Evolutionary conservation across 2,797 vertebrate species (phyloP).

Genomic region (Salarias fasciatus): DNA sequence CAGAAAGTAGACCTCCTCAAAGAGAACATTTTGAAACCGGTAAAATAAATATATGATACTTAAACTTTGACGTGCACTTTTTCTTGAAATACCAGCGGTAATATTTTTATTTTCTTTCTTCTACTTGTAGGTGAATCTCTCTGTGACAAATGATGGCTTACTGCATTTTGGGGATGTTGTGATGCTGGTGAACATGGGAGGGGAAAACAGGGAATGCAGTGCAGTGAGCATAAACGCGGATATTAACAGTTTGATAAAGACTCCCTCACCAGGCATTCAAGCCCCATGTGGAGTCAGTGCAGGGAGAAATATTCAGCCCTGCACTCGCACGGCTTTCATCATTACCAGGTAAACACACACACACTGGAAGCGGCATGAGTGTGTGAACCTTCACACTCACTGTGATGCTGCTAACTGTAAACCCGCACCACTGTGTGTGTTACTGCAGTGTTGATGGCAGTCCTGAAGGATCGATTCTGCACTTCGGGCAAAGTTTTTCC

Average conservation of each 20-base stretch:
- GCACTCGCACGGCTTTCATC: constrained; percentile 85
- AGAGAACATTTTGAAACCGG: constrained; percentile 83
- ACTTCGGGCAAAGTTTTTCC: constrained; percentile 87
- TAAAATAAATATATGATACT: constrained; percentile 54
- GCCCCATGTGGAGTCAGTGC: constrained; percentile 83
- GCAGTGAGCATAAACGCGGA: constrained; percentile 84
- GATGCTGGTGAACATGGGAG: constrained; percentile 83
- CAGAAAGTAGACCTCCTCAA: constrained; percentile 85
- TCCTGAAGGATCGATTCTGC: constrained; percentile 79
- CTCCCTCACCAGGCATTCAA: constrained; percentile 25
- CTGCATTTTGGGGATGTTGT: constrained; percentile 89
- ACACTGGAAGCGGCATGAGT: background rate
- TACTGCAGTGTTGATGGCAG: constrained; percentile 81
- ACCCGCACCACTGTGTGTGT: constrained; percentile 34
- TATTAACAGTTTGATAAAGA: constrained; percentile 60
- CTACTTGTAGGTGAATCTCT: constrained; percentile 82
- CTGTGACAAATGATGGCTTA: constrained; percentile 79
- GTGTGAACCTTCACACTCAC: background rate
- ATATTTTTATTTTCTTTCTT: too few relatives aligned
- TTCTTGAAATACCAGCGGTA: too few relatives aligned
- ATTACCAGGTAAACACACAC: constrained; percentile 84
- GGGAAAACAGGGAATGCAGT: constrained; percentile 49
- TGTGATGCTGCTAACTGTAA: background rate
- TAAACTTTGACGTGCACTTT: too few relatives aligned
- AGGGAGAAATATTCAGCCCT: constrained; percentile 59